Base-by-base conservation (phyloP, 2,888 invertebrate genomes). In the Standfussiana lucernea region DNA sequence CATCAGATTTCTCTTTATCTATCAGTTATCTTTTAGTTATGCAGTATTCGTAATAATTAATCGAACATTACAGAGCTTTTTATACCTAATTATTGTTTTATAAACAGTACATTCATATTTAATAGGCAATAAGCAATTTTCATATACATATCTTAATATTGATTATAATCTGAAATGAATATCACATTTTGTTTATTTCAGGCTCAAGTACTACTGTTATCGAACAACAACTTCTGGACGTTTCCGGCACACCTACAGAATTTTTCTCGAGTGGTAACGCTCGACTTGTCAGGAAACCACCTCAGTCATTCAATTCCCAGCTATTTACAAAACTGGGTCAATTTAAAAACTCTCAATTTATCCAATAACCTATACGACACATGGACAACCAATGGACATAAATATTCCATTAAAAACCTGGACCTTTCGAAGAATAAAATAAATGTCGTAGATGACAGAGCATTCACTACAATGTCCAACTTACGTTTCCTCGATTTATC, bases 391-490 rank as follows among this genome's bases (percentile, higher is more conserved):
- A 92, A 89, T 32, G 93, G 91, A 18, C 82, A 84, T 5, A 90
- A 86, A 42, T 93, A 95, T 42, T 92, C 94, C 71, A 90, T 98
- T 35, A 95, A 96, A 85, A 93, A 92, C 45, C 88, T 98, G n/a
- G 98, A 98, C 90, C 91, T 98, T 70, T 98, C 98, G 0, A 96
- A 96, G 62, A 98, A 98, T 91, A 97, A 97, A 72, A 97, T 98
- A 69, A 97, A 96, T 56, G 92, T 91, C 2, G 94, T 98, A 35
- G 97, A 97, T 65, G 93, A 94, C 65, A 96, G 97, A 75, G 97
- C 98, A 0, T 98, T 98, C 90, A 92, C 91, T 35, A 96, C 95
- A 64, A 93, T 98, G 84, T 93, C 96, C 59, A 93, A 96, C 71
- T 92, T 98, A 50, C 95, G 96, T 72, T 93, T 93, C 45, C 92